A percentile compares a stretch with the other conserved stretches of the same genome.
Evolutionary conservation across 2,797 vertebrate species (phyloP).

Genomic region (Typhlichthys eigenmanni): DNA sequence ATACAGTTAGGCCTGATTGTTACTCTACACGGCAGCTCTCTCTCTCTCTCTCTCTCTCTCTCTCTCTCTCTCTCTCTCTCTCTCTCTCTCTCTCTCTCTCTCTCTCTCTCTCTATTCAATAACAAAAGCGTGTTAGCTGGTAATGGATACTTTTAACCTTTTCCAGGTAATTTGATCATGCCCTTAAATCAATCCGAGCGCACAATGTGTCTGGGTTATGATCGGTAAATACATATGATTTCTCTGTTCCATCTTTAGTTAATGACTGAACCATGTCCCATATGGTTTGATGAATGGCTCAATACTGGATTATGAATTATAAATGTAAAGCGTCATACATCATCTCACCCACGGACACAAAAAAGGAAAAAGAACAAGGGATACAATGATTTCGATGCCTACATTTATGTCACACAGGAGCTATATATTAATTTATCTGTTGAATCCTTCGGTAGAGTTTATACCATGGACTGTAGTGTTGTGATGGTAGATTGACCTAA

Average conservation of each 20-base stretch:
- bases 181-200: conserved; percentile 73
- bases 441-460: too few species aligned
- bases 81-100: conserved; percentile 17
- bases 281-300: conserved; percentile 57
- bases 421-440: background rate
- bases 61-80: conserved; percentile 30
- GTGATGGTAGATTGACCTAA: too few species aligned
- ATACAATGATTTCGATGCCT: conserved; percentile 31
- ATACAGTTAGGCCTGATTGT: conserved; percentile 56
- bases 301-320: conserved; percentile 57
- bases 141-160: conserved; percentile 79
- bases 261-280: conserved; percentile 44
- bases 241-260: conserved; percentile 46
- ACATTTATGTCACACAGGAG: conserved; percentile 44
- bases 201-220: conserved; percentile 59
- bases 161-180: conserved; percentile 74
- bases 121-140: conserved; percentile 66
- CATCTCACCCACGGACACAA: conserved; percentile 31
- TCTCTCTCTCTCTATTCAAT: conserved; percentile 53
- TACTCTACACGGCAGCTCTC: conserved; percentile 49
- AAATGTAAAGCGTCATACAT: conserved; percentile 40
- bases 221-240: conserved; percentile 51
- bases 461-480: too few species aligned
- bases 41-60: conserved; percentile 29
- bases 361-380: conserved; percentile 23